Evolutionary conservation across 2,113 vertebrate species (phyloP).

Genomic region (Rissa tridactyla): DNA sequence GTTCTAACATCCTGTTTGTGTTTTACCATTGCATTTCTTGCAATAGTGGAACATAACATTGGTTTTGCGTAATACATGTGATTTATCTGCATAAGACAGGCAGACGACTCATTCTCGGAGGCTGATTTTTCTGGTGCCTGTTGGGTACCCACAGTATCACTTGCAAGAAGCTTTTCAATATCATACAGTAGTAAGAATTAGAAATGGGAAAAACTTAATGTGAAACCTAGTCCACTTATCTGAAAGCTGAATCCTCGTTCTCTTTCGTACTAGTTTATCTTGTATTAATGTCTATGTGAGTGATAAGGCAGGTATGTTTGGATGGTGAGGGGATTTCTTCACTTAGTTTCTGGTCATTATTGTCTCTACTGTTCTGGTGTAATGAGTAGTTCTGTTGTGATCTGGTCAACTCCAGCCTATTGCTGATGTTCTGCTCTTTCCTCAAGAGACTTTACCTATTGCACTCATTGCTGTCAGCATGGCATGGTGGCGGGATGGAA

Average conservation of each 20-base stretch:
- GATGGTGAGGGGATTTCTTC: background rate
- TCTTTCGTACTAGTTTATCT: background rate
- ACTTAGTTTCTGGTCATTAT: background rate
- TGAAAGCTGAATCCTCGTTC: background rate
- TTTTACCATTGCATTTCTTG: background rate
- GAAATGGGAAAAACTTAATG: background rate
- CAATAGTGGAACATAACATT: background rate
- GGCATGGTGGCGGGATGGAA: background rate
- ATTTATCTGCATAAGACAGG: background rate
- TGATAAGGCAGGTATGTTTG: background rate
- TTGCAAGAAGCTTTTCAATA: background rate
- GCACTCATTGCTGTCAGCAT: background rate
- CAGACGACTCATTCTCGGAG: background rate
- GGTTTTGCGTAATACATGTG: background rate
- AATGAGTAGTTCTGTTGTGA: background rate
- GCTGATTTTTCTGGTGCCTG: background rate
- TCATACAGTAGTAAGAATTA: background rate
- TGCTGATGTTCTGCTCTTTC: background rate
- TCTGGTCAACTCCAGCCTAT: background rate
- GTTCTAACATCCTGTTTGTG: background rate
- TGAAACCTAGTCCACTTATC: background rate
- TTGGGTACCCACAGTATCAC: background rate
- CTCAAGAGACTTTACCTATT: background rate
- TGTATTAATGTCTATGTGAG: background rate
- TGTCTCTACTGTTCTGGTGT: background rate